A percentile compares a stretch with the other conserved stretches of the same genome.
These are phyloP conservation scores for Schizothorax lantsangensis DNA, from an alignment of 2,797 vertebrate genomes.

Conservation along the genomic window DNA sequence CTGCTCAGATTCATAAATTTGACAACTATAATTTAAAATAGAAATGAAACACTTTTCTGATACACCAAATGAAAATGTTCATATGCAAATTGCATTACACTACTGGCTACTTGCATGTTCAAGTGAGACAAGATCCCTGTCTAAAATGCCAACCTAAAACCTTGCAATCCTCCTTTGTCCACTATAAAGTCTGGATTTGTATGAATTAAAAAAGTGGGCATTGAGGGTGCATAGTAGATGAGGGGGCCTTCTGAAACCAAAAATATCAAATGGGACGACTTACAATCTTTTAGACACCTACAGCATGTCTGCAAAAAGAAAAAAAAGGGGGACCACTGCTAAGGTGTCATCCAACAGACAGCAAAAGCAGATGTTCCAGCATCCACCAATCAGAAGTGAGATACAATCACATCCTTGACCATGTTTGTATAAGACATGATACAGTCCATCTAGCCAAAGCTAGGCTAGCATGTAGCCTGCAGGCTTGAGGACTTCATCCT, in stretches of 20 bases:
- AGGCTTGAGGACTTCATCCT: constrained; percentile 63
- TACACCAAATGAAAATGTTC: background rate
- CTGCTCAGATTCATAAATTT: background rate
- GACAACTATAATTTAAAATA: background rate
- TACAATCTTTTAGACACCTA: background rate
- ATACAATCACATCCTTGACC: background rate
- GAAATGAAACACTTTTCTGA: background rate
- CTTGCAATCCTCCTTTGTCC: background rate
- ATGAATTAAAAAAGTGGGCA: background rate
- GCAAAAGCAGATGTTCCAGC: constrained; percentile 1
- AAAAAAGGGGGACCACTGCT: background rate
- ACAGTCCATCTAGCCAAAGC: constrained; percentile 30
- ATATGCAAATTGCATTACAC: background rate
- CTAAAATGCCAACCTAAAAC: background rate
- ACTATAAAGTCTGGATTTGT: background rate
- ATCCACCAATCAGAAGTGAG: constrained; percentile 20
- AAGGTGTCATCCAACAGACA: background rate
- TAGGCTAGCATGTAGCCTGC: constrained; percentile 24
- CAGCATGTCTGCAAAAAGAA: background rate
- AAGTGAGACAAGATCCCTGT: background rate
- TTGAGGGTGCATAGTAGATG: too few relatives aligned
- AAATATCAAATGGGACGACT: background rate
- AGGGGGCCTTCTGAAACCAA: background rate
- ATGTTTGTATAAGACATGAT: constrained; percentile 33
- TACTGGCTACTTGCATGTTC: background rate